Evolutionary conservation across 1,140 invertebrate genomes (phyloP).

Genomic region (Cotesia chilonis): DNA sequence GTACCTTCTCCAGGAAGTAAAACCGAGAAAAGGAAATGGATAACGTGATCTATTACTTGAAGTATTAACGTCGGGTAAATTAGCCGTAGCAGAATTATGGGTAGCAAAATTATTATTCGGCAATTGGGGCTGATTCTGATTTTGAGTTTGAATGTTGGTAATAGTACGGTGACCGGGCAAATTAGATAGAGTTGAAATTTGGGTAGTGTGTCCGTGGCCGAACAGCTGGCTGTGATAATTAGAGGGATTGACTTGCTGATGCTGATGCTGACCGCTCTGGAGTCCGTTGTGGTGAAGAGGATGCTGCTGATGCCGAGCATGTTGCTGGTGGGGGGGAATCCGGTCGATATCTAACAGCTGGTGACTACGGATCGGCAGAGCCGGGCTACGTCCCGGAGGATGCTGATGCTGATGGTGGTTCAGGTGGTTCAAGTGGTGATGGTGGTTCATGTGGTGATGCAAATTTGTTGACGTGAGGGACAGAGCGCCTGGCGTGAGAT

Average conservation of each 20-base stretch:
- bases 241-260: slow-evolving; percentile 20
- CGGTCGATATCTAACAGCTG: slow-evolving; percentile 14
- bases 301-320: slow-evolving; percentile 14
- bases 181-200: neutral
- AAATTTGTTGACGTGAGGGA: slow-evolving; percentile 57
- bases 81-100: too few species aligned
- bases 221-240: slow-evolving; percentile 16
- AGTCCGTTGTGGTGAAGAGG: neutral
- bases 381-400: neutral
- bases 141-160: slow-evolving; percentile 47
- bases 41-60: slow-evolving; percentile 52
- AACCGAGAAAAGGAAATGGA: slow-evolving; percentile 60
- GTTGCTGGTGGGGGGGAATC: neutral
- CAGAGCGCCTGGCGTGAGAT: slow-evolving; percentile 61
- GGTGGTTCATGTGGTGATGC: slow-evolving; percentile 57
- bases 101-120: too few species aligned
- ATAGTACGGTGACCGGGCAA: slow-evolving; percentile 39
- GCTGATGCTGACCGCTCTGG: slow-evolving; percentile 14
- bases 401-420: slow-evolving; percentile 40
- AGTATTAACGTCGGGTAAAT: neutral
- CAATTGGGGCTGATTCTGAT: slow-evolving; percentile 33
- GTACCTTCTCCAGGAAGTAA: slow-evolving; percentile 60
- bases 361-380: slow-evolving; percentile 25
- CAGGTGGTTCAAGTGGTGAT: too few species aligned
- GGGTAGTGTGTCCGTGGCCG: slow-evolving; percentile 11